phyloP scores from a whole-genome alignment of 2,888 invertebrate species.

The Agrochola lychnidis region DNA sequence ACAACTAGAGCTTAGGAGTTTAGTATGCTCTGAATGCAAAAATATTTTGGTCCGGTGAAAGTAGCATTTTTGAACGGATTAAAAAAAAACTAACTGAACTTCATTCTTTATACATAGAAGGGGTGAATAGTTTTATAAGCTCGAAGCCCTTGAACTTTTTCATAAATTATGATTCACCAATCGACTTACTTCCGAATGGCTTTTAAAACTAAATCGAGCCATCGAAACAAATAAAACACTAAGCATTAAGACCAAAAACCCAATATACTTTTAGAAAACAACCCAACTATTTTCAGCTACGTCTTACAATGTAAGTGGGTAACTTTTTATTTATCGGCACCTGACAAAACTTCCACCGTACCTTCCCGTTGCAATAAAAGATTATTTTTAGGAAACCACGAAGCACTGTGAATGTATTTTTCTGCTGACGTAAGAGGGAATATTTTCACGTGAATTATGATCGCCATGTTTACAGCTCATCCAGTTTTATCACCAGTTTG shows the following conservation, averaged over 20 bases:
- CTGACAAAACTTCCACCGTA: conserved; percentile 58
- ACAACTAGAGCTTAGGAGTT: conserved; percentile 7
- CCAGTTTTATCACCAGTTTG: conserved; percentile 57
- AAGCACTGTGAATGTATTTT: conserved; percentile 72
- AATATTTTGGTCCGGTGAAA: neutral
- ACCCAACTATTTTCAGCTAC: conserved; percentile 55
- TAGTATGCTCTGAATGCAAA: conserved; percentile 2
- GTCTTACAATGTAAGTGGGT: conserved; percentile 63
- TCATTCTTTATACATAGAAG: neutral
- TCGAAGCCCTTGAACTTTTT: neutral
- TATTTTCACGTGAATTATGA: conserved; percentile 72
- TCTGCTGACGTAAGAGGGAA: conserved; percentile 70
- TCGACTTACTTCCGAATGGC: neutral
- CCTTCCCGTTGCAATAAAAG: conserved; percentile 57
- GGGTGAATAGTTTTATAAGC: conserved; percentile 9
- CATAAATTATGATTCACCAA: conserved; percentile 14
- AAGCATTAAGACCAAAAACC: conserved; percentile 35
- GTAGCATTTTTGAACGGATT: neutral
- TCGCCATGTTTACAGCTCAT: conserved; percentile 52
- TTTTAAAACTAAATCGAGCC: conserved; percentile 16
- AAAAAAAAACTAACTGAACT: neutral
- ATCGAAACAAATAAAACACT: conserved; percentile 9
- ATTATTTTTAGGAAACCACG: conserved; percentile 66
- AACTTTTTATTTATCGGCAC: conserved; percentile 65
- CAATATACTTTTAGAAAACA: conserved; percentile 52